These are phyloP conservation scores for Brenthis daphne DNA, from an alignment of 2,888 invertebrate species.

Conservation along the genomic window DNA sequence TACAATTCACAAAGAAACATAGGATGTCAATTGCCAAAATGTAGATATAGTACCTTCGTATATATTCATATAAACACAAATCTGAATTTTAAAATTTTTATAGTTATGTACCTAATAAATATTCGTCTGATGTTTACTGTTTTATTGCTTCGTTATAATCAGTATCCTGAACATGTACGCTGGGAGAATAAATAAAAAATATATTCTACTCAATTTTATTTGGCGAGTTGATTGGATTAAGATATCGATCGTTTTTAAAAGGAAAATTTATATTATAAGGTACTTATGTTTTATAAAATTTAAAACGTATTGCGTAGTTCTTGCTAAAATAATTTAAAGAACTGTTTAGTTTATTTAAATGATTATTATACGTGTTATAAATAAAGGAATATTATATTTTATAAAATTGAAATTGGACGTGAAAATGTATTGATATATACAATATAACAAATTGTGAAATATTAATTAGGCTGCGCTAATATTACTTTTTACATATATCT, in stretches of 20 bases:
- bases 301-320: not conserved
- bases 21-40: constrained; percentile 76
- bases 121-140: constrained; percentile 12
- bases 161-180: constrained; percentile 1
- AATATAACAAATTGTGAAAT: no score
- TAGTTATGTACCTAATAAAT: constrained; percentile 6
- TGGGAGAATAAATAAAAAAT: not conserved
- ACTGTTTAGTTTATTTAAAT: no score
- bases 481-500: no score
- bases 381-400: no score
- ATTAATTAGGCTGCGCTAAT: no score
- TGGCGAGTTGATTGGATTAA: not conserved
- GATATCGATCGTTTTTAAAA: not conserved
- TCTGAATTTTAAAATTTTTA: constrained; percentile 8
- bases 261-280: not conserved
- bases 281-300: constrained; percentile 9
- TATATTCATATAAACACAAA: constrained; percentile 15
- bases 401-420: no score
- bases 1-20: constrained; percentile 48
- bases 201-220: not conserved
- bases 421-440: not conserved
- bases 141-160: constrained; percentile 12
- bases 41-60: constrained; percentile 46
- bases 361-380: no score
- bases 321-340: no score